These are phyloP conservation scores for Ditula angustiorana DNA, from an alignment of 2,888 invertebrate species.

Conservation along the genomic window DNA sequence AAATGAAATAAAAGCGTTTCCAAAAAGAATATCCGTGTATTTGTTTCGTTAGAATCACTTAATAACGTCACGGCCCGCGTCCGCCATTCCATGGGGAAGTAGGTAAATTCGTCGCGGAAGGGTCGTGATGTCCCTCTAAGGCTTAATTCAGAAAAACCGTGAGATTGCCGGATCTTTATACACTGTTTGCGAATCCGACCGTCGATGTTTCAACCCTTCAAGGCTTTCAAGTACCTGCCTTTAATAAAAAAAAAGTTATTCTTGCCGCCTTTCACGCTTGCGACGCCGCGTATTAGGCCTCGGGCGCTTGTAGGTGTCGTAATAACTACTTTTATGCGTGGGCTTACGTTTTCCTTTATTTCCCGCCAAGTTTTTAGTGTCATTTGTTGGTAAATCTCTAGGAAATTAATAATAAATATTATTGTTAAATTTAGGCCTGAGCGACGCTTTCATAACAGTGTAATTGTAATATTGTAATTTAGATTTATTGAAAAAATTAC, in stretches of 20 bases:
- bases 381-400: neutral
- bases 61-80: slow-evolving; percentile 64
- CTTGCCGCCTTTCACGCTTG: slow-evolving; percentile 44
- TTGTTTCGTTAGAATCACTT: slow-evolving; percentile 74
- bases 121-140: slow-evolving; percentile 70
- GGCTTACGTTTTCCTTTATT: slow-evolving; percentile 14
- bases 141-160: slow-evolving; percentile 79
- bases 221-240: slow-evolving; percentile 57
- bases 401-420: neutral
- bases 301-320: slow-evolving; percentile 14
- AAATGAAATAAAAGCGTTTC: slow-evolving; percentile 49
- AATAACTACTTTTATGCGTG: slow-evolving; percentile 21
- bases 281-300: slow-evolving; percentile 3
- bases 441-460: no score
- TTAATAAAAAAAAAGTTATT: slow-evolving; percentile 76
- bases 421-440: neutral
- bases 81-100: slow-evolving; percentile 48
- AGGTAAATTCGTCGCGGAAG: slow-evolving; percentile 64
- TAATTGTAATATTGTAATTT: no score
- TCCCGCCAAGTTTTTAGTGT: slow-evolving; percentile 1
- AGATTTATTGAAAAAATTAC: no score
- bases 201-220: slow-evolving; percentile 76
- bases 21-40: slow-evolving; percentile 59
- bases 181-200: slow-evolving; percentile 78
- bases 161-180: slow-evolving; percentile 76